These are phyloP conservation scores for Drosophila melanosoma DNA, from an alignment of 2,888 invertebrate species.

Conservation along the genomic window DNA sequence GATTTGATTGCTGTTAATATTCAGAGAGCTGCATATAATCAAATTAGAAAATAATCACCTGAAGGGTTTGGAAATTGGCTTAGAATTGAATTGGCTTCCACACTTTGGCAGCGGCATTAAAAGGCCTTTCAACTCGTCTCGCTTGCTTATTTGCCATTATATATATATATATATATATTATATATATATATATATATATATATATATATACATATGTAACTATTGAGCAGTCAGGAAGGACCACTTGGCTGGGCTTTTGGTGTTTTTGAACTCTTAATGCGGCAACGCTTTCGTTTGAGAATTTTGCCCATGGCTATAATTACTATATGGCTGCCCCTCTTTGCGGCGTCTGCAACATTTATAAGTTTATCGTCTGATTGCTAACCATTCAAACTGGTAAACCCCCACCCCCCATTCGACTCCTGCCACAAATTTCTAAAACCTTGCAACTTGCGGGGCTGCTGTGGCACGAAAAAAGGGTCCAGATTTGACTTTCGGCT, in stretches of 20 bases:
- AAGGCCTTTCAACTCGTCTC: constrained; percentile 33
- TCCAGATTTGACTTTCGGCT: constrained; percentile 37
- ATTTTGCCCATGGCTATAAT: constrained; percentile 73
- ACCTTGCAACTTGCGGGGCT: constrained; percentile 36
- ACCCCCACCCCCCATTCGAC: neutral
- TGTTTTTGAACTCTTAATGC: constrained; percentile 33
- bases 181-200: neutral
- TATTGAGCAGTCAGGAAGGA: constrained; percentile 27
- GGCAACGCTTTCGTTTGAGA: constrained; percentile 44
- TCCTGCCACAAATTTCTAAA: neutral
- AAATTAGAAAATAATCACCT: constrained; percentile 54
- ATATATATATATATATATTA: neutral
- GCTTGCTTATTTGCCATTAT: constrained; percentile 35
- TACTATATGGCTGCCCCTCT: constrained; percentile 79
- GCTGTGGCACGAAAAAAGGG: constrained; percentile 38
- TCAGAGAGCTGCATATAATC: constrained; percentile 30
- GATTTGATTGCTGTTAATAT: constrained; percentile 36
- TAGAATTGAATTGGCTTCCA: constrained; percentile 54
- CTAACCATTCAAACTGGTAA: constrained; percentile 12
- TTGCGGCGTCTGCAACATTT: constrained; percentile 78
- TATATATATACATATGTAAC: constrained; percentile 3
- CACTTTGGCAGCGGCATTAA: constrained; percentile 23
- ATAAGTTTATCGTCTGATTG: constrained; percentile 80
- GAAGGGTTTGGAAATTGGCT: constrained; percentile 43
- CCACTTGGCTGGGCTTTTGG: constrained; percentile 48